Percentiles rank a stretch among this genome's conserved stretches.
Evolutionary conservation across 2,113 vertebrate genomes (phyloP).

Genomic region (Oceanites oceanicus): DNA sequence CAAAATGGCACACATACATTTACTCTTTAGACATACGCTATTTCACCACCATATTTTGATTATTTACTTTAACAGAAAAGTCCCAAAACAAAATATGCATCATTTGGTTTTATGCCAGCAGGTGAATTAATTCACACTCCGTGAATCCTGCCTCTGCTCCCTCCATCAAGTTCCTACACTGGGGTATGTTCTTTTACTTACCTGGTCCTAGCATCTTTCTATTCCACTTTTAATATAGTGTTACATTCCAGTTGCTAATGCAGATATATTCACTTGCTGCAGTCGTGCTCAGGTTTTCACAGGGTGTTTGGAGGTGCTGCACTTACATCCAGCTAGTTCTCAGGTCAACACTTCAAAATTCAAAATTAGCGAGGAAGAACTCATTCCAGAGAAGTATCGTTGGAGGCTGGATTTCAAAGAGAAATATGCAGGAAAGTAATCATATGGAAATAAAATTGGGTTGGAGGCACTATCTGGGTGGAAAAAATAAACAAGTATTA

Average conservation of each 20-base stretch:
- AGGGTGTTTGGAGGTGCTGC: not conserved
- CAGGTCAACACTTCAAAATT: not conserved
- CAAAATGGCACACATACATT: not conserved
- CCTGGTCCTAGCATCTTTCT: not conserved
- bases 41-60: not conserved
- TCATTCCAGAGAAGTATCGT: not conserved
- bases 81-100: not conserved
- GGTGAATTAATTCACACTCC: not conserved
- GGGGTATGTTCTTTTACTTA: not conserved
- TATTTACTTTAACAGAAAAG: not conserved
- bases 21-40: not conserved
- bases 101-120: not conserved
- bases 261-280: not conserved
- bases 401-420: not conserved
- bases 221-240: not conserved
- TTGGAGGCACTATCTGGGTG: not conserved
- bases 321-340: not conserved
- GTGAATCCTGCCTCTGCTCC: not conserved
- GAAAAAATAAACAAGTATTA: conserved; percentile 33
- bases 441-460: not conserved
- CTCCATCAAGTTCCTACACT: not conserved
- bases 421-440: not conserved
- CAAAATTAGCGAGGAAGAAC: not conserved
- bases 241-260: not conserved
- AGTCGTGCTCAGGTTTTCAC: not conserved